Base-by-base conservation (phyloP, 2,797 vertebrate species). In the Coracias cyanogaster region DNA sequence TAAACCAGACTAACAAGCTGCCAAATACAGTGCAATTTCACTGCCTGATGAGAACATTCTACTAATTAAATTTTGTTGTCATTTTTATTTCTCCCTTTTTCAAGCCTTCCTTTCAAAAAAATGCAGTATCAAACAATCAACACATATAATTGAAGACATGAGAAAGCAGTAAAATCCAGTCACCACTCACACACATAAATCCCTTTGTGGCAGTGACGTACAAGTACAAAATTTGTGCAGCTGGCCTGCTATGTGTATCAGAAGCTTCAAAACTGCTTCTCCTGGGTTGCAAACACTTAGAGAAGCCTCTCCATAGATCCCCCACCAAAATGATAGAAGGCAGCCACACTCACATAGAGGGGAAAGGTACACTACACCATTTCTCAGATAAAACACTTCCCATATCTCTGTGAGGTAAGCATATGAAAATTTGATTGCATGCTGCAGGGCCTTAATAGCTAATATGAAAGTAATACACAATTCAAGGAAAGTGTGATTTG, bases 1-100 rank as follows among this genome's bases (percentile, higher is more conserved):
- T 72, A 79, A 90, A 84, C 8, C 19, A 80, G 41, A 76, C 22
- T 35, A 61, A 37, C 7, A 80, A 65, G 17, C 49, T 91, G 64
- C 21, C 55, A 89, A 92, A 57, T 17, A 37, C 39, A 85, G 48
- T 58, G 22, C 41, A 55, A 45, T 82, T 90, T 71, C 66, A 25
- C 49, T 31, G 37, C 49, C 80, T 92, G 90, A 41, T 89, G 70
- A 92, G 51, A 96, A 74, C 37, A 33, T 22, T 62, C 15, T 57
- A 25, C 17, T 71, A 24, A 91, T 49, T 67, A 25, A 61, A 57
- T 55, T 82, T 83, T 39, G 13, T 15, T 45, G 33, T 19, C 8
- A 45, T 81, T 90, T 86, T 86, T 54, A 60, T 57, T 81, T 66
- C 10, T 78, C 45, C 16, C 6, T 19, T 86, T 78, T 78, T 25